These are phyloP conservation scores for Gila robusta DNA, from an alignment of 2,797 vertebrate genomes.

Conservation along the genomic window DNA sequence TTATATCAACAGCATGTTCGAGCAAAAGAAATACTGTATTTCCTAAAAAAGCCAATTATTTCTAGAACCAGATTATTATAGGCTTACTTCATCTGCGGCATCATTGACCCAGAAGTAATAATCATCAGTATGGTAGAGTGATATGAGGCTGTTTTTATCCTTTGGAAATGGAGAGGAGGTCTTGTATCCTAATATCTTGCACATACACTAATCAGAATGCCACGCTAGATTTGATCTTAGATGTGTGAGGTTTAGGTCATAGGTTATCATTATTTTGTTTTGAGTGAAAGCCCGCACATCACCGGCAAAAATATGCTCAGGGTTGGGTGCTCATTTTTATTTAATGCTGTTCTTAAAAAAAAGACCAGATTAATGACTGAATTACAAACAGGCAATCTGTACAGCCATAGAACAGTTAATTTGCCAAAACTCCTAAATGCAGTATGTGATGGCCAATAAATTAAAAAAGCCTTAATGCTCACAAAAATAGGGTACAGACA, in stretches of 20 bases:
- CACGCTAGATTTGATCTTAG: conserved; percentile 59
- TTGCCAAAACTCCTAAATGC: neutral
- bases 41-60: conserved; percentile 9
- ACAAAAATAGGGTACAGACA: neutral
- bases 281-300: neutral
- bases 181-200: neutral
- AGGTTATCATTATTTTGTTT: conserved; percentile 27
- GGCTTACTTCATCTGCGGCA: conserved; percentile 14
- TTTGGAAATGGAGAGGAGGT: neutral
- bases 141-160: neutral
- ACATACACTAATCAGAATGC: neutral
- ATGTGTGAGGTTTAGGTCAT: conserved; percentile 35
- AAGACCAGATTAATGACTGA: neutral
- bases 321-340: neutral
- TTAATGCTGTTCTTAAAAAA: neutral
- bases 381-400: neutral
- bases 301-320: too few species aligned
- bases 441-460: neutral
- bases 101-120: conserved; percentile 30
- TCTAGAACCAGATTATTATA: conserved; percentile 20
- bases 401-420: neutral
- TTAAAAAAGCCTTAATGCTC: neutral
- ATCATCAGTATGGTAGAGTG: conserved; percentile 19
- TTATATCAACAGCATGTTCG: neutral
- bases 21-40: neutral